Evolutionary conservation across 2,113 vertebrate species (phyloP).

Genomic region (Pluvianellus socialis): DNA sequence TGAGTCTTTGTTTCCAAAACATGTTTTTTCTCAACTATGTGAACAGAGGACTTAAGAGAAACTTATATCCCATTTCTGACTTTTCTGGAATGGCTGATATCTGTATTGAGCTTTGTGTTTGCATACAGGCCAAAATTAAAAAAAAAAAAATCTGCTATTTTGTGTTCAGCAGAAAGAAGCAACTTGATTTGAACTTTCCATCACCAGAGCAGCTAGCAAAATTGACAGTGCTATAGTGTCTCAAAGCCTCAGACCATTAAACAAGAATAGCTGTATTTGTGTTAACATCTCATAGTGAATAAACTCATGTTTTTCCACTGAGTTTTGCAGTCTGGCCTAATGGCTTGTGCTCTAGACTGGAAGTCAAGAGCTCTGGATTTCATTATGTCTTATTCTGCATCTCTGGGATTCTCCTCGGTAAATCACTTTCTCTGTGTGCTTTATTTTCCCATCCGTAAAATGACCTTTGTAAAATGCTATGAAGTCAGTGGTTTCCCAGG

Average conservation of each 20-base stretch:
- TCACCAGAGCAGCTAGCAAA: background rate
- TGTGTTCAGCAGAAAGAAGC: background rate
- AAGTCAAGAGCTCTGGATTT: background rate
- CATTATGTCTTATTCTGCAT: background rate
- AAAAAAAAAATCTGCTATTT: background rate
- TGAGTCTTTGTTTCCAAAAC: background rate
- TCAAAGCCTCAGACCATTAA: background rate
- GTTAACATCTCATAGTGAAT: background rate
- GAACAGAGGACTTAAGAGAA: background rate
- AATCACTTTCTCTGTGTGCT: background rate
- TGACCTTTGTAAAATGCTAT: background rate
- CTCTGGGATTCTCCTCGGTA: background rate
- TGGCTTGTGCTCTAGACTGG: background rate
- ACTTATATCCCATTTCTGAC: background rate
- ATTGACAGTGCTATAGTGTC: background rate
- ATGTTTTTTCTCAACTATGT: background rate
- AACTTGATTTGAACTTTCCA: background rate
- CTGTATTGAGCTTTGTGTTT: background rate
- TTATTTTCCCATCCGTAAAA: background rate
- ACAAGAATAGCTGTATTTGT: background rate
- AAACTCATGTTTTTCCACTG: background rate
- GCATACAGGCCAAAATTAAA: background rate
- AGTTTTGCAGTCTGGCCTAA: background rate
- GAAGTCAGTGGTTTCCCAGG: background rate
- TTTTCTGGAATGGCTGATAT: background rate